A percentile compares a stretch with the other conserved stretches of the same genome.
Conservation (phyloP, 2,113 vertebrate genomes). For the Sphyrna mokarran region DNA sequence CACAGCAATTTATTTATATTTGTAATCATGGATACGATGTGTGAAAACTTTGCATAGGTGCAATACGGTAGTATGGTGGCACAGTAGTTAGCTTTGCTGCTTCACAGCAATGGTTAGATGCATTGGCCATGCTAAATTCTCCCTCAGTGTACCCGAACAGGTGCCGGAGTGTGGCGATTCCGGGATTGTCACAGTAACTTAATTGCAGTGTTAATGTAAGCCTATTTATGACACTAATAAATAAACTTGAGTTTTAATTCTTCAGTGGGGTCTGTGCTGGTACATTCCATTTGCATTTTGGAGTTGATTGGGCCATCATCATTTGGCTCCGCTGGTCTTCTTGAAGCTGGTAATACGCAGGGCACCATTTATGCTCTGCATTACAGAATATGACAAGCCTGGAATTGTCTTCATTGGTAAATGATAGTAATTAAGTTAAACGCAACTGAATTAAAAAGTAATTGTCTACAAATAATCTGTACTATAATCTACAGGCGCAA, state of each 20-base stretch:
- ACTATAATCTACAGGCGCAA: not conserved
- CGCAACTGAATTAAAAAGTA: constrained; percentile 2
- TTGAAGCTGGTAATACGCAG: not conserved
- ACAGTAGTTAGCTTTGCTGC: no score
- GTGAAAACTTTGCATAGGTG: not conserved
- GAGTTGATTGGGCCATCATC: not conserved
- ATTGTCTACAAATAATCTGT: constrained; percentile 3
- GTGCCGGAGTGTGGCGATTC: no score
- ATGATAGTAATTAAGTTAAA: not conserved
- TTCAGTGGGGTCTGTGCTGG: not conserved
- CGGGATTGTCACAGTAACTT: no score
- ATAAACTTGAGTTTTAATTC: not conserved
- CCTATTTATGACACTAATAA: no score
- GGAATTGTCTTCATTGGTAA: not conserved
- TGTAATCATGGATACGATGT: not conserved
- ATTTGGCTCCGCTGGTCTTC: not conserved
- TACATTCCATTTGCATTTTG: not conserved
- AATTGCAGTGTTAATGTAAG: no score
- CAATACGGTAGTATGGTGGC: no score
- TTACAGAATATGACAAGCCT: not conserved
- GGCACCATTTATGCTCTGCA: not conserved
- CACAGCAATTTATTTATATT: not conserved
- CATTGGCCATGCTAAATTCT: no score
- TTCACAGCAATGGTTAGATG: no score
- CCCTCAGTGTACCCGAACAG: no score